Evolutionary conservation across 2,797 vertebrate species (phyloP), one percentile per base, ranked within the genome.

Genomic region (Antennarius maculatus): DNA sequence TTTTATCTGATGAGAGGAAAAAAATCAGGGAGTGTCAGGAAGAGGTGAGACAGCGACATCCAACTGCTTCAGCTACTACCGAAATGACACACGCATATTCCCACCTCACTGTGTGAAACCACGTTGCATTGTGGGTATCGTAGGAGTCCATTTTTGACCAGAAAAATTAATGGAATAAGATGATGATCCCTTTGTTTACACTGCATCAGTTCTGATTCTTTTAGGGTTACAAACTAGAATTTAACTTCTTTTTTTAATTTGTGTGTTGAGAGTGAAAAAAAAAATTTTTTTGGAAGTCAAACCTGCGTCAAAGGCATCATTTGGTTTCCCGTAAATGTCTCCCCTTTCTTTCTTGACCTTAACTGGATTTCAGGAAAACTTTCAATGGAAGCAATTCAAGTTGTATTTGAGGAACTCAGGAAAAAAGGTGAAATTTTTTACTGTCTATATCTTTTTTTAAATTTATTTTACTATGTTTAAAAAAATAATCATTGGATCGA

Each of bases 321-420:
- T 28, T 34, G 31, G 31, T 34, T 34, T 42, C 10, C 31, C 28
- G 42, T 2, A 46, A n/a, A 46, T 46, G 2, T 16, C 14, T 50
- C 28, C 8, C 11, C 15, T 42, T 52, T 6, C 34, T n/a, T 52
- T 46, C 45, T 74, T 47, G 10, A 71, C 91, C 92, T 97, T 96
- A 95, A 95, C 91, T 42, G 54, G 69, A 28, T 31, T 71, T 28
- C 89, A 99, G 97, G 97, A 81, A 98, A 97, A 88, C 93, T 98
- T 2, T 93, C 96, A 12, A 80, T 95, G 86, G 97, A 99, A 69
- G 94, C 96, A 13, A 97, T 99, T 81, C 96, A 97, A 89, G 91
- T 99, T 74, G 94, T 99, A 54, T 95, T 99, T 88, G 97, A 99
- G 84, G 97, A 99, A 76, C 85, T 99, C 70, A 96, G 95, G 66